These are phyloP conservation scores for Actinia tenebrosa DNA, from an alignment of 64 coral and sea anemone genomes.

Conservation along the genomic window DNA sequence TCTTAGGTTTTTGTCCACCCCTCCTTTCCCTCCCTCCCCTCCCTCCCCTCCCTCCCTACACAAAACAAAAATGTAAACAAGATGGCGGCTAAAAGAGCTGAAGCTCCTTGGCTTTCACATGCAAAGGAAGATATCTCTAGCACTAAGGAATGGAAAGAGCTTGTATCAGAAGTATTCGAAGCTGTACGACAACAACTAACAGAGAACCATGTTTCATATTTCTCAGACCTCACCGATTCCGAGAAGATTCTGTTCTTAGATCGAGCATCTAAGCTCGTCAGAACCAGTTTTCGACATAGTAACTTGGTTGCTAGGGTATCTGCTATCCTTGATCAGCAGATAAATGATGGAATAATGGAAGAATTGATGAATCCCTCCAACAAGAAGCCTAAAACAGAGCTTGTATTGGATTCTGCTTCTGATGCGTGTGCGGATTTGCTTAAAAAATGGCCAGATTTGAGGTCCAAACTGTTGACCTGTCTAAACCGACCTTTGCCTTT, in stretches of 20 bases:
- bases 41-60: not conserved
- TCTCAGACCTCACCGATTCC: constrained; percentile 74
- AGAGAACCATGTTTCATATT: constrained; percentile 75
- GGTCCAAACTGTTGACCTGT: constrained; percentile 36
- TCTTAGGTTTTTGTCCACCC: too few relatives aligned
- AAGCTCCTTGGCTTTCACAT: constrained; percentile 56
- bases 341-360: constrained; percentile 54
- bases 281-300: constrained; percentile 40
- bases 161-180: constrained; percentile 72
- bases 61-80: constrained; percentile 24
- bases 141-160: constrained; percentile 71
- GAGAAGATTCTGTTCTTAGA: constrained; percentile 87
- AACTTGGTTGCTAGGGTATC: constrained; percentile 58
- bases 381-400: constrained; percentile 44
- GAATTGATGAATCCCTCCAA: constrained; percentile 61
- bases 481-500: constrained; percentile 45
- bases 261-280: constrained; percentile 76
- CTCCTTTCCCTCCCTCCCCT: not conserved
- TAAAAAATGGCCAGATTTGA: constrained; percentile 59
- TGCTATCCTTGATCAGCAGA: constrained; percentile 59
- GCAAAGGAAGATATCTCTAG: constrained; percentile 69
- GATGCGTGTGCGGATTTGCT: constrained; percentile 28
- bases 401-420: constrained; percentile 39
- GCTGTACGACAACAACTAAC: constrained; percentile 82
- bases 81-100: constrained; percentile 53